phyloP scores from a whole-genome alignment of 1,140 invertebrate genomes.

The Musca vetustissima region DNA sequence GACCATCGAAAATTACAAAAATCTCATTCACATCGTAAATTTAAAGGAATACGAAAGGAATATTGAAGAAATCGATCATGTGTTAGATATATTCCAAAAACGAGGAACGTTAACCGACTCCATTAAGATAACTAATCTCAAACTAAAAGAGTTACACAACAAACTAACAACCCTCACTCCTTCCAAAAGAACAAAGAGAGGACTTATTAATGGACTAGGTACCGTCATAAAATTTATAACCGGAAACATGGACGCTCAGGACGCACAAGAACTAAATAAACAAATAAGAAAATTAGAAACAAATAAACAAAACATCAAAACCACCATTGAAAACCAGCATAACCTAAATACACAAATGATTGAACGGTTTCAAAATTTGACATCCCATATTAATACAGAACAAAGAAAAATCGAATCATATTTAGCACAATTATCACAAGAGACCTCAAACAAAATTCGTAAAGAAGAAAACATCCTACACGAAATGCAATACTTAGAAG shows the following conservation, averaged over 20 bases:
- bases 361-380: background rate
- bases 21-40: background rate
- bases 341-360: background rate
- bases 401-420: background rate
- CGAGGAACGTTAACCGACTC: background rate
- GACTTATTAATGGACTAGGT: conserved; percentile 17
- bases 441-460: background rate
- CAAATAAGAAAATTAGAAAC: background rate
- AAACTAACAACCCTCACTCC: background rate
- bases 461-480: background rate
- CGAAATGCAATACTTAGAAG: background rate
- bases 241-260: conserved; percentile 17
- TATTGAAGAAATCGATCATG: background rate
- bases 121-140: background rate
- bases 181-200: conserved; percentile 3
- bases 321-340: background rate
- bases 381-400: background rate
- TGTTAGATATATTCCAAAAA: background rate
- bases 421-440: no score
- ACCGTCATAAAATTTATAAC: conserved; percentile 22
- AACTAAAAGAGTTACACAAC: background rate
- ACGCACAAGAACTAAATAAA: conserved; percentile 5
- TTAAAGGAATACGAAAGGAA: background rate
- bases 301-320: background rate
- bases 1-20: background rate